These are phyloP conservation scores for Remorina albescens DNA, from an alignment of 2,797 vertebrate species.

Conservation along the genomic window DNA sequence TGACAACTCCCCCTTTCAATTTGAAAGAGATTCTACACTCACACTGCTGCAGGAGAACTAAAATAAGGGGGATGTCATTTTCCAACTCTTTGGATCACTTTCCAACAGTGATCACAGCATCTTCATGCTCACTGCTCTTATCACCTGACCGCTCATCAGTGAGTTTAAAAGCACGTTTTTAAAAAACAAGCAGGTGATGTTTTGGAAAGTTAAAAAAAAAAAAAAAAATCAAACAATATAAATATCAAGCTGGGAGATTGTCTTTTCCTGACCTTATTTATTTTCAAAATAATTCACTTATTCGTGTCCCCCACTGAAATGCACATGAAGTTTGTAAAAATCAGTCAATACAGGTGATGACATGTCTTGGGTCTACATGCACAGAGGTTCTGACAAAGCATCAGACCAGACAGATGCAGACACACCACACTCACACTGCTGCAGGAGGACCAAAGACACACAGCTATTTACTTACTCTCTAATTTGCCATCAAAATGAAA, in stretches of 20 bases:
- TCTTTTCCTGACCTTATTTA: not conserved
- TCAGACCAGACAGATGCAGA: slow-evolving; percentile 74
- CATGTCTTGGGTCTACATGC: slow-evolving; percentile 65
- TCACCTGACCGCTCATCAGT: not conserved
- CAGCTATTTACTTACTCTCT: slow-evolving; percentile 87
- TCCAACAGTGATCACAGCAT: not conserved
- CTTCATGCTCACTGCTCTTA: slow-evolving; percentile 1
- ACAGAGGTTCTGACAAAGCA: slow-evolving; percentile 68
- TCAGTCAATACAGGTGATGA: slow-evolving; percentile 65
- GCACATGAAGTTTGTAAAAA: slow-evolving; percentile 47
- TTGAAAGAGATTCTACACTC: too few relatives aligned
- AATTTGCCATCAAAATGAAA: slow-evolving; percentile 85
- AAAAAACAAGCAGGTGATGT: not conserved
- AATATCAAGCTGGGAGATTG: not conserved
- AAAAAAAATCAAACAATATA: not conserved
- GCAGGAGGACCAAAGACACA: slow-evolving; percentile 68
- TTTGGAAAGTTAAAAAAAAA: not conserved
- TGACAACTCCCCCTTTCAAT: not conserved
- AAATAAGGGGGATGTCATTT: slow-evolving; percentile 17
- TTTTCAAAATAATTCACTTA: not conserved
- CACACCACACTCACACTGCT: slow-evolving; percentile 73
- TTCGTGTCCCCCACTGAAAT: slow-evolving; percentile 24
- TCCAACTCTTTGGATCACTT: slow-evolving; percentile 7
- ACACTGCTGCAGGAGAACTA: too few relatives aligned
- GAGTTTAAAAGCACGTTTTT: not conserved